Evolutionary conservation across 1,140 invertebrate species (phyloP).

Genomic region (Zophobas atratus): DNA sequence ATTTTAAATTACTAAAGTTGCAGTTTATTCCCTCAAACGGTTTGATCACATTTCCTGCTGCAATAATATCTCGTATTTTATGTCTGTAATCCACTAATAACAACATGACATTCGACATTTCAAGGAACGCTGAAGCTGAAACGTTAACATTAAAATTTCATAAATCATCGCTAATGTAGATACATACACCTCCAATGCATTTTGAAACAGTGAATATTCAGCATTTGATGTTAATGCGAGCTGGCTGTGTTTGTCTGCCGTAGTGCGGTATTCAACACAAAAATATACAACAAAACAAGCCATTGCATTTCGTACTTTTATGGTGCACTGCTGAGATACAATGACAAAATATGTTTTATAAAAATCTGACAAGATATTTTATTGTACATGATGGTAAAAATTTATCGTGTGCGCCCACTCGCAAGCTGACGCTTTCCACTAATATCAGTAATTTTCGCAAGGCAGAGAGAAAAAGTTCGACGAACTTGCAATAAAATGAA

Average conservation of each 20-base stretch:
- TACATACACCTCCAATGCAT: neutral
- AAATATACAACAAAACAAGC: neutral
- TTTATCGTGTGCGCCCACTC: slow-evolving; percentile 14
- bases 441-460: slow-evolving; percentile 27
- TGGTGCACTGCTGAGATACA: neutral
- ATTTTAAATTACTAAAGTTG: neutral
- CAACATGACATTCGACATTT: neutral
- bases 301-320: neutral
- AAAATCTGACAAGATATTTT: slow-evolving; percentile 10
- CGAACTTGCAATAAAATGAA: slow-evolving; percentile 34
- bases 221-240: neutral
- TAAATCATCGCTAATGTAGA: neutral
- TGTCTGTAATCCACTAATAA: neutral
- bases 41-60: neutral
- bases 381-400: neutral
- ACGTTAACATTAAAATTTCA: neutral
- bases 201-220: neutral
- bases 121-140: neutral
- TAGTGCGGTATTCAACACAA: neutral
- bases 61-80: neutral
- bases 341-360: neutral
- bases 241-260: neutral
- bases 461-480: slow-evolving; percentile 14
- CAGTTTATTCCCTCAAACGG: neutral
- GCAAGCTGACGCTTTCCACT: slow-evolving; percentile 28